phyloP scores from a whole-genome alignment of 2,888 invertebrate genomes.

The Acrocera orbiculus region DNA sequence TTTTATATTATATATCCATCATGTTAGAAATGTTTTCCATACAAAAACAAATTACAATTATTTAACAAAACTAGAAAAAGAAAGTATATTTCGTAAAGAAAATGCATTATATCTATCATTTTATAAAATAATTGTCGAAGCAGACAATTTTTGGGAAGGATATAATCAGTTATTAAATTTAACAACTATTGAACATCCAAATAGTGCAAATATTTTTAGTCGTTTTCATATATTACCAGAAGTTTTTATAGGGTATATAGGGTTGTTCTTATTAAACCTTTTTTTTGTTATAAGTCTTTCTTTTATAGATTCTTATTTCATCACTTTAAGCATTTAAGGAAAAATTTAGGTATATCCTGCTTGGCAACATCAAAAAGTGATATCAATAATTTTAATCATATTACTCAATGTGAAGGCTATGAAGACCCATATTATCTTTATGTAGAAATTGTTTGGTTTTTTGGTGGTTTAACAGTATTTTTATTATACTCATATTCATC shows the following conservation, averaged over 20 bases:
- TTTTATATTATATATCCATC: conserved; percentile 43
- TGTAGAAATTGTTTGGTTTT: conserved; percentile 53
- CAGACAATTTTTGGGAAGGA: conserved; percentile 43
- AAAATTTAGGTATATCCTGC: conserved; percentile 12
- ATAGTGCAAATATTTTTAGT: conserved; percentile 61
- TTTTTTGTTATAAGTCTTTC: conserved; percentile 4
- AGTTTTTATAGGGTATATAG: conserved; percentile 33
- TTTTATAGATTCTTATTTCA: conserved; percentile 11
- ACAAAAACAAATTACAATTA: conserved; percentile 70
- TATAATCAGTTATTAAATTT: conserved; percentile 48
- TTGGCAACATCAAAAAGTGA: conserved; percentile 34
- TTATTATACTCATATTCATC: conserved; percentile 49
- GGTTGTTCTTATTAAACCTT: conserved; percentile 3
- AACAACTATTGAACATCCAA: conserved; percentile 63
- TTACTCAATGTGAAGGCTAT: conserved; percentile 60
- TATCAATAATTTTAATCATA: conserved; percentile 9
- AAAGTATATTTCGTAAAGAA: conserved; percentile 71
- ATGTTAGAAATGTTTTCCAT: conserved; percentile 56
- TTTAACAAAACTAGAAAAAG: conserved; percentile 64
- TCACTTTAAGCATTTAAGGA: conserved; percentile 12
- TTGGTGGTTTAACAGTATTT: conserved; percentile 52
- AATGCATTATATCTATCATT: conserved; percentile 83
- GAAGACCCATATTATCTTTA: conserved; percentile 72
- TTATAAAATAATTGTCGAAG: conserved; percentile 61
- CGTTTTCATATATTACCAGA: conserved; percentile 75